Evolutionary conservation across 2,797 vertebrate species (phyloP), one percentile per base, ranked within the genome.

Genomic region (Caiman crocodilus): DNA sequence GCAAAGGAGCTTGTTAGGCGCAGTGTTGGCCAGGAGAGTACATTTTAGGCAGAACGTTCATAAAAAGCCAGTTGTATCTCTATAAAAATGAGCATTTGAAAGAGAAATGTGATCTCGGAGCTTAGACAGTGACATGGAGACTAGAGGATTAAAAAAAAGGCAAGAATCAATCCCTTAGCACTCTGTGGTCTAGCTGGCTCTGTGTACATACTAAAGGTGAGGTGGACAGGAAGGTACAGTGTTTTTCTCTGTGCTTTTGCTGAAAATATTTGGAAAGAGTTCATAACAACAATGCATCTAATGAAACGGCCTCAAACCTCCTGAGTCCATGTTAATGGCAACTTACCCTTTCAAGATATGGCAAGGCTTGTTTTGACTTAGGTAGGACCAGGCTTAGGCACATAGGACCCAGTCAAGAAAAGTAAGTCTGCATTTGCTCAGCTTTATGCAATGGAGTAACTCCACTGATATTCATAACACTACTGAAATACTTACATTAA

Each of bases 11-110:
- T 88, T 87, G 77, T 78, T 95, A 64, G 56, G 56, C 85, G 64
- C 60, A 80, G 57, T 73, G 28, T 42, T 87, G 65, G 88, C 61
- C 30, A 76, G 76, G 42, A 76, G 35, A 73, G 26, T 25, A 58
- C 16, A 59, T 26, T 77, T 92, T 73, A 42, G 5, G 2, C 42
- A 76, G 60, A 73, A 94, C 82, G 92, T 71, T 56, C 23, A 61
- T 35, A 89, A 58, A 88, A 87, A 93, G 71, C 5, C 83, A 92
- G 60, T 85, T 89, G 90, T 89, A 85, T 8, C 50, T 6, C 78
- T 16, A 25, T 32, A 64, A 85, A 87, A 79, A 26, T 60, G 4
- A 61, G 35, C 69, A n/a, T 82, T 92, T 82, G 79, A 85, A 63
- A 80, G 28, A 93, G n/a, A 82, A 2, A 76, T 7, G 3, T 5